Percentiles rank a stretch among this genome's conserved stretches.
Evolutionary conservation across 2,888 invertebrate genomes (phyloP).

Genomic region (Myopa tessellatipennis): DNA sequence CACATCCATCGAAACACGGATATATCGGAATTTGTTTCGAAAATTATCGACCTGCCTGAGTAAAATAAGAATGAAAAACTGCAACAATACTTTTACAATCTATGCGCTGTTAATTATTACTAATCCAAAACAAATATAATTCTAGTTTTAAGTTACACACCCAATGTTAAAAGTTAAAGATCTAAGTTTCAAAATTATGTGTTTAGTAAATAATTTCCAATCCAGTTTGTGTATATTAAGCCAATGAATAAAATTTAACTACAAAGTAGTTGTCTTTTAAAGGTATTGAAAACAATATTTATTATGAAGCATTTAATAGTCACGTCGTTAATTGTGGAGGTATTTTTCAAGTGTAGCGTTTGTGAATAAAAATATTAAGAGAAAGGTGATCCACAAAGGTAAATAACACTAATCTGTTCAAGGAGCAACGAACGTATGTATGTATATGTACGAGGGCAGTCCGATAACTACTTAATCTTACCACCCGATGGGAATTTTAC

Average conservation of each 20-base stretch:
- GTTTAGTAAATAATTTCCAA: background rate
- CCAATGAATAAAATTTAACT: conserved; percentile 1
- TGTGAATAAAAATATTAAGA: background rate
- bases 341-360: background rate
- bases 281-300: background rate
- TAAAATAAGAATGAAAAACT: conserved; percentile 35
- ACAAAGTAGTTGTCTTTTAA: conserved; percentile 1
- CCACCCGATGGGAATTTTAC: too few species aligned
- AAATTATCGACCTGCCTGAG: conserved; percentile 77
- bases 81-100: background rate
- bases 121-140: conserved; percentile 10
- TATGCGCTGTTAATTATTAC: conserved; percentile 20
- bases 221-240: background rate
- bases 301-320: background rate
- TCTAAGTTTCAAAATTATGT: background rate
- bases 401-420: background rate
- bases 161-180: conserved; percentile 9
- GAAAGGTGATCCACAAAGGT: too few species aligned
- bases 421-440: background rate
- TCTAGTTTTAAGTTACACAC: conserved; percentile 2
- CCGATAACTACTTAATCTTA: too few species aligned
- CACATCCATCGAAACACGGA: conserved; percentile 81
- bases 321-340: too few species aligned
- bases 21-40: conserved; percentile 83
- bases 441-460: too few species aligned